Evolutionary conservation across 2,113 vertebrate genomes (phyloP).

Genomic region (Charadrius vociferus): DNA sequence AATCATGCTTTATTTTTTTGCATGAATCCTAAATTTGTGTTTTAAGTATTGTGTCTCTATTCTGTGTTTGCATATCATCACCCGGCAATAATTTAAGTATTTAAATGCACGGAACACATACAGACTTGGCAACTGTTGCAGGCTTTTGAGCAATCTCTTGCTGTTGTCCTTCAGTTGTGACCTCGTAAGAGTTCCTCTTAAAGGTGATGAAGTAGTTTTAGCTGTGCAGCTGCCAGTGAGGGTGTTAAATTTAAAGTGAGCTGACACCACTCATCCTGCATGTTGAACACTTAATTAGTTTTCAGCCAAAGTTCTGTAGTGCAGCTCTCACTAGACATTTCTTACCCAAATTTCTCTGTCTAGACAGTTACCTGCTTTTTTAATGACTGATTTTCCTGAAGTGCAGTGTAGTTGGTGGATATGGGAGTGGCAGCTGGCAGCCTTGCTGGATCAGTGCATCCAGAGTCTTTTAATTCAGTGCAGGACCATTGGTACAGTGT

Average conservation of each 20-base stretch:
- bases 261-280: neutral
- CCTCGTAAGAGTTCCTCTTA: neutral
- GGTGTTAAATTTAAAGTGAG: constrained; percentile 25
- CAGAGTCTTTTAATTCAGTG: neutral
- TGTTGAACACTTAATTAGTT: neutral
- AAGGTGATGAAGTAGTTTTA: constrained; percentile 13
- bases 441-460: neutral
- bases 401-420: neutral
- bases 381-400: neutral
- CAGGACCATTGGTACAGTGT: neutral
- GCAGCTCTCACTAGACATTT: neutral
- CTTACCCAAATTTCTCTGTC: neutral
- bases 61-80: neutral
- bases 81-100: neutral
- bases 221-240: neutral
- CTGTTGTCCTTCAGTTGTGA: neutral
- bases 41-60: neutral
- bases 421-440: neutral
- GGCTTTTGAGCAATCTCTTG: neutral
- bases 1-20: neutral
- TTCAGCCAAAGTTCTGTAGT: neutral
- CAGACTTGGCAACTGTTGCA: neutral
- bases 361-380: neutral
- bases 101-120: neutral
- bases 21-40: neutral